Conservation (phyloP, 1,140 invertebrate species). For the Neuroterus valhalla region DNA sequence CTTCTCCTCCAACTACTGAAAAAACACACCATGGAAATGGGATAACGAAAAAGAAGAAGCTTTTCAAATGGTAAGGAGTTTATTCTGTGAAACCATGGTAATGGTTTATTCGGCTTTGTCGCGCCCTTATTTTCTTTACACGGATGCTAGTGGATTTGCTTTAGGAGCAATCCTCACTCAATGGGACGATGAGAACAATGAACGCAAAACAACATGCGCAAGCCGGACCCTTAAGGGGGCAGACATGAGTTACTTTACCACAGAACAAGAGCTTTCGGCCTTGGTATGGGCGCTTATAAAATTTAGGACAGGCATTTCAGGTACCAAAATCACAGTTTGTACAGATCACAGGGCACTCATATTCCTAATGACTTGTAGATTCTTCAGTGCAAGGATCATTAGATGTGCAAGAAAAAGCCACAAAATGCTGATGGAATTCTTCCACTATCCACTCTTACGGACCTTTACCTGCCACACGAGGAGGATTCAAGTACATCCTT, state of each 20-base stretch:
- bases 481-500: conserved; percentile 54
- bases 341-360: no score
- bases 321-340: conserved; percentile 24
- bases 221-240: no score
- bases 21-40: neutral
- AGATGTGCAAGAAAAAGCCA: conserved; percentile 52
- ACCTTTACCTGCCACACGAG: conserved; percentile 49
- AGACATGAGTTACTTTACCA: no score
- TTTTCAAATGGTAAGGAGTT: neutral
- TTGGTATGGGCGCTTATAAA: no score
- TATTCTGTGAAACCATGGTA: conserved; percentile 40
- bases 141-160: no score
- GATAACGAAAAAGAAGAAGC: conserved; percentile 1
- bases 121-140: conserved; percentile 55
- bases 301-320: no score
- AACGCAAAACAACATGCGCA: no score
- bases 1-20: neutral
- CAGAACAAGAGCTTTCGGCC: no score
- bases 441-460: conserved; percentile 59
- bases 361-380: no score
- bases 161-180: no score
- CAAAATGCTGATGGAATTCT: conserved; percentile 49
- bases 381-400: no score
- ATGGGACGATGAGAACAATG: conserved; percentile 62
- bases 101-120: conserved; percentile 58